A percentile compares a stretch with the other conserved stretches of the same genome.
phyloP scores from a whole-genome alignment of 2,797 vertebrate genomes.

The Myoxocephalus aenaeus region DNA sequence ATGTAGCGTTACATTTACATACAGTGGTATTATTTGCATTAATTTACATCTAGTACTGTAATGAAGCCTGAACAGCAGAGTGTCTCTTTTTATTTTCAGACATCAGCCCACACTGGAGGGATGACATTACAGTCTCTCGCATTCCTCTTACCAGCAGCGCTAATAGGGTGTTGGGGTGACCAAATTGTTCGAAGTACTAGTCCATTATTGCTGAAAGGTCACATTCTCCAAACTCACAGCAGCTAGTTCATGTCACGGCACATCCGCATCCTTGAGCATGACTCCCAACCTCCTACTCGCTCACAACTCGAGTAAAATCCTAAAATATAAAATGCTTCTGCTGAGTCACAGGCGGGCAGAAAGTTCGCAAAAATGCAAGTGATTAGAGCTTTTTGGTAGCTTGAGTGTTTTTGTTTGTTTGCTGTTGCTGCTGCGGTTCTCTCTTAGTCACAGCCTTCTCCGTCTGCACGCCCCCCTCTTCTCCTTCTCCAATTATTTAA shows the following conservation, averaged over 20 bases:
- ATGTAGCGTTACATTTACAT: constrained; percentile 52
- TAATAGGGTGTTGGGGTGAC: constrained; percentile 53
- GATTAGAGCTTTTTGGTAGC: constrained; percentile 49
- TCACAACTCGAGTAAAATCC: constrained; percentile 22
- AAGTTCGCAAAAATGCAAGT: constrained; percentile 25
- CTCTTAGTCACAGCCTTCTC: constrained; percentile 59
- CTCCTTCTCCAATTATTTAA: constrained; percentile 77
- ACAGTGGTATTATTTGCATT: constrained; percentile 60
- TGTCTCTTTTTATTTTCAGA: constrained; percentile 53
- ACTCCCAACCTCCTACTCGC: constrained; percentile 46
- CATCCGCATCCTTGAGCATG: constrained; percentile 39
- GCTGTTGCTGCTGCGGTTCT: constrained; percentile 34
- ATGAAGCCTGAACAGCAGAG: constrained; percentile 50
- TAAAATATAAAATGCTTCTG: constrained; percentile 32
- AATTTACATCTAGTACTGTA: constrained; percentile 54
- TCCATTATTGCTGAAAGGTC: constrained; percentile 60
- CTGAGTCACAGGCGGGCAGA: constrained; percentile 35
- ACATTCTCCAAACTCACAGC: constrained; percentile 47
- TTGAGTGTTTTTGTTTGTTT: constrained; percentile 59
- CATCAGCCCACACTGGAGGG: constrained; percentile 49
- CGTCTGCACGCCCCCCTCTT: constrained; percentile 52
- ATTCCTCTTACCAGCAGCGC: constrained; percentile 19
- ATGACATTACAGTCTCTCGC: constrained; percentile 39
- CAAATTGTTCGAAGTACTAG: constrained; percentile 47
- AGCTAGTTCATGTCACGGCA: constrained; percentile 43